These are phyloP conservation scores for Hesperophylax magnus DNA, from an alignment of 1,140 invertebrate species.

Conservation along the genomic window DNA sequence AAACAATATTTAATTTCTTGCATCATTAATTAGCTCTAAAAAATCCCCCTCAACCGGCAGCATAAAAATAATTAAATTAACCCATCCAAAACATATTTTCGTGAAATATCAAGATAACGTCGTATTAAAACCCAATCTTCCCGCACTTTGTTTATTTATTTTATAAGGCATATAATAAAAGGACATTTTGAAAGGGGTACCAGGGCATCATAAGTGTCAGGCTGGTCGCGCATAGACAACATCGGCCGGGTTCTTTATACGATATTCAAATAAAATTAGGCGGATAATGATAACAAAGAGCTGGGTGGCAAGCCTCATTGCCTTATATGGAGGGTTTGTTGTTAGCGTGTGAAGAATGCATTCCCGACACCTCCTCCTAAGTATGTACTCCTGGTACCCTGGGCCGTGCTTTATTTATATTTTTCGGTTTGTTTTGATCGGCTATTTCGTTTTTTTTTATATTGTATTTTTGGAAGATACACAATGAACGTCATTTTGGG, in stretches of 20 bases:
- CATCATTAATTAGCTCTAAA: background rate
- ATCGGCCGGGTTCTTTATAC: conserved; percentile 44
- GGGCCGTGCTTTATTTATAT: conserved; percentile 21
- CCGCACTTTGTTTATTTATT: conserved; percentile 34
- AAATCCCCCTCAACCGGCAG: background rate
- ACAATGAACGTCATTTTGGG: background rate
- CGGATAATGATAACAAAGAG: conserved; percentile 55
- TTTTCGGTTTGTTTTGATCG: background rate
- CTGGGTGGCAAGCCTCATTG: conserved; percentile 50
- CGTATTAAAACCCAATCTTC: conserved; percentile 43
- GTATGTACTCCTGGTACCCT: conserved; percentile 24
- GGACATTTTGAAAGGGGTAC: conserved; percentile 16
- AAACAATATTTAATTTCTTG: background rate
- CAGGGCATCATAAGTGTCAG: conserved; percentile 47
- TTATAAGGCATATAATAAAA: conserved; percentile 31
- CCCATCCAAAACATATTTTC: conserved; percentile 36
- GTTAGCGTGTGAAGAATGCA: conserved; percentile 54
- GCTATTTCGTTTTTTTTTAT: background rate
- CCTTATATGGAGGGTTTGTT: conserved; percentile 25
- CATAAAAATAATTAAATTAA: conserved; percentile 40
- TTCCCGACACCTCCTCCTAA: conserved; percentile 34
- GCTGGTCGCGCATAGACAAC: conserved; percentile 48
- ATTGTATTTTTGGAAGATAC: background rate
- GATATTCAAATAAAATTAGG: conserved; percentile 57
- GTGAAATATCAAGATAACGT: conserved; percentile 42